phyloP scores from a whole-genome alignment of 2,113 vertebrate genomes.

The Petrocephalus zakoni region DNA sequence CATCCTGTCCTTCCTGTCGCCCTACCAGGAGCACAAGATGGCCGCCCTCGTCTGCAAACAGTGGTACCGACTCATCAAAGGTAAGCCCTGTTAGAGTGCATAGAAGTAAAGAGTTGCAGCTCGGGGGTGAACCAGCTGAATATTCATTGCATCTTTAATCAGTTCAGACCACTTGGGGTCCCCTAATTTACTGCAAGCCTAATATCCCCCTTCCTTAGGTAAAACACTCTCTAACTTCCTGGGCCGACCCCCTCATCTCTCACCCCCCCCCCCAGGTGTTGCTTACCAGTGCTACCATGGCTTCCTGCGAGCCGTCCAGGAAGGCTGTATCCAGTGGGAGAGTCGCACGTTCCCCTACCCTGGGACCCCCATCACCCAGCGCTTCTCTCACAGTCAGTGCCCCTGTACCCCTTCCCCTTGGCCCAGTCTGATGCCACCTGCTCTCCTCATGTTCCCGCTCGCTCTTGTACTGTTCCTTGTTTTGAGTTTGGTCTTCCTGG shows the following conservation, averaged over 20 bases:
- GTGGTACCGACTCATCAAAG: conserved; percentile 99
- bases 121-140: neutral
- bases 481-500: neutral
- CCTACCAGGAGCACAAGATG: conserved; percentile 96
- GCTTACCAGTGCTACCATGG: conserved; percentile 97
- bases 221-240: neutral
- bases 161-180: neutral
- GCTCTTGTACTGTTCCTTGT: neutral
- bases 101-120: neutral
- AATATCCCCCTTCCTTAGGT: neutral
- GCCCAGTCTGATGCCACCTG: neutral
- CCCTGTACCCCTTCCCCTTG: neutral
- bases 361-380: conserved; percentile 93
- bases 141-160: neutral
- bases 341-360: conserved; percentile 96
- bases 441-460: neutral
- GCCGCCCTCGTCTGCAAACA: conserved; percentile 96
- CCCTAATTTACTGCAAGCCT: neutral
- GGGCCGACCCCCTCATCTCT: neutral
- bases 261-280: conserved; percentile 66
- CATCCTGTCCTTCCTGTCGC: conserved; percentile 94
- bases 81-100: conserved; percentile 48
- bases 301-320: conserved; percentile 92
- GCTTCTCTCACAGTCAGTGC: conserved; percentile 95
- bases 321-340: conserved; percentile 97